phyloP scores from a whole-genome alignment of 92 coral and sea anemone species.

The Parazoanthus atlanticus region DNA sequence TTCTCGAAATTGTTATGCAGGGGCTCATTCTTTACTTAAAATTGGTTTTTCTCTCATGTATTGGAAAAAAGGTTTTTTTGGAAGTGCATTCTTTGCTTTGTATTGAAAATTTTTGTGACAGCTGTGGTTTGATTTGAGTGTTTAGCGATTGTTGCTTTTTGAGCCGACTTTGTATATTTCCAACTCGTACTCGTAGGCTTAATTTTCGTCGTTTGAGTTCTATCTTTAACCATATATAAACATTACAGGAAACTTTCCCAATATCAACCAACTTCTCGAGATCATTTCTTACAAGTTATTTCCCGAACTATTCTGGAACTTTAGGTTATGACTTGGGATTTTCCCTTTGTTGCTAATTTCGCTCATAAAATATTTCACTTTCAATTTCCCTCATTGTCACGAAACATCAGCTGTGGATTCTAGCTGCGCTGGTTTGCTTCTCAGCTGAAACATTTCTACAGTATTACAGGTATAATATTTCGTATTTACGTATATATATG shows the following conservation, averaged over 20 bases:
- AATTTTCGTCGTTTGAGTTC: constrained; percentile 11
- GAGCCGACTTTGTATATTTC: not conserved
- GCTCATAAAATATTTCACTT: constrained; percentile 3
- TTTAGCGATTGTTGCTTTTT: not conserved
- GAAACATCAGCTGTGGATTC: constrained; percentile 47
- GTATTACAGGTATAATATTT: constrained; percentile 45
- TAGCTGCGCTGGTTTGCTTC: constrained; percentile 58
- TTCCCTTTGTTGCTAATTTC: constrained; percentile 27
- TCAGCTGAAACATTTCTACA: constrained; percentile 58
- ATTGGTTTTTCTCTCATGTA: not conserved
- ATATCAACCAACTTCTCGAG: constrained; percentile 5
- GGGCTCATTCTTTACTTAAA: not conserved
- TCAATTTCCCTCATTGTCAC: not conserved
- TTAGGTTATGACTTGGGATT: constrained; percentile 3
- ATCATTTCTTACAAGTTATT: not conserved
- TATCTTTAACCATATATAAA: constrained; percentile 16
- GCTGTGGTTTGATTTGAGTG: constrained; percentile 22
- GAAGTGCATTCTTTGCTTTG: not conserved
- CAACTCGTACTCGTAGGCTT: not conserved
- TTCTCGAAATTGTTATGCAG: not conserved
- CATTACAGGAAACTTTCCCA: constrained; percentile 7
- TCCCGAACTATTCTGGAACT: constrained; percentile 3
- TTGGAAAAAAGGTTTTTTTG: not conserved
- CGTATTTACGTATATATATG: too few species aligned
- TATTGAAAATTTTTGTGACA: not conserved